phyloP scores from a whole-genome alignment of 2,113 vertebrate genomes.

The Chloroceryle aenea region DNA sequence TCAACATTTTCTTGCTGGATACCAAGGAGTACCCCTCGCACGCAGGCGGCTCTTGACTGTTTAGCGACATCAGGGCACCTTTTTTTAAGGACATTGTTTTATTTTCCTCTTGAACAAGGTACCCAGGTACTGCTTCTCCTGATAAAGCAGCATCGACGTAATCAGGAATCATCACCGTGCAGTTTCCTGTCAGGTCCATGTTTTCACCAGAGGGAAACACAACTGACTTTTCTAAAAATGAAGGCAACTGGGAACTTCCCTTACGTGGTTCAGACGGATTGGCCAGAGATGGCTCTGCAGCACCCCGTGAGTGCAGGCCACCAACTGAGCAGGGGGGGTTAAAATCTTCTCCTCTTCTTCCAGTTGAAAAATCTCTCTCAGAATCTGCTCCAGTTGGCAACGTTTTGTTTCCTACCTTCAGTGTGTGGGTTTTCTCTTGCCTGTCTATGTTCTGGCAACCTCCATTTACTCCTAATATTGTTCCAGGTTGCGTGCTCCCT shows the following conservation, averaged over 20 bases:
- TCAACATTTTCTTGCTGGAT: not conserved
- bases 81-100: not conserved
- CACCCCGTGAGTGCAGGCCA: not conserved
- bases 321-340: not conserved
- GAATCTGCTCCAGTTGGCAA: not conserved
- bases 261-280: fast-evolving
- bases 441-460: not conserved
- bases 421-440: not conserved
- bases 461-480: not conserved
- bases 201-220: not conserved
- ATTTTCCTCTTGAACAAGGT: not conserved
- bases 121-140: not conserved
- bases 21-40: not conserved
- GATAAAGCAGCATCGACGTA: fast-evolving
- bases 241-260: not conserved
- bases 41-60: not conserved
- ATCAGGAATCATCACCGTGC: not conserved
- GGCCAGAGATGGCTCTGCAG: fast-evolving
- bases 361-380: not conserved
- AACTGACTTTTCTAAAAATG: not conserved
- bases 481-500: not conserved
- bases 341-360: not conserved
- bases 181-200: conserved; percentile 5
- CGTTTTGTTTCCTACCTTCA: not conserved
- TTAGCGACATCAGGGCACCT: fast-evolving